Evolutionary conservation across 2,888 invertebrate genomes (phyloP), one percentile per base, ranked within the genome.

Genomic region (Holacanthella duospinosa): DNA sequence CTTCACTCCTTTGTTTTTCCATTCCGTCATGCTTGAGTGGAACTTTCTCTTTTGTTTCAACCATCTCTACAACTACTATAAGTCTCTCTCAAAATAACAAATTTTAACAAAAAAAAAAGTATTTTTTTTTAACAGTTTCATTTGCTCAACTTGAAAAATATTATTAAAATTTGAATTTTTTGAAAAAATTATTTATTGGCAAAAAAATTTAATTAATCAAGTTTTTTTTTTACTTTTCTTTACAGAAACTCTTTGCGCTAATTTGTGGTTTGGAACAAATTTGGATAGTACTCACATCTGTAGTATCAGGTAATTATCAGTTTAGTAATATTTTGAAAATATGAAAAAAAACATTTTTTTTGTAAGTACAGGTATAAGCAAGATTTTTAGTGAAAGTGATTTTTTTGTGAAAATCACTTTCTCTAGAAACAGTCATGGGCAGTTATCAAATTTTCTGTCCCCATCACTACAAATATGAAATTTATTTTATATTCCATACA

Each of bases 201-300:
- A 24, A 53, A n/a, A 43, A 43, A 12, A 12, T 43, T 43, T 43
- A 16, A 54, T 54, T 54, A 26, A 43, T 53, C 19, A 9, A 58
- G 4, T 53, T 36, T 44, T 55, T 54, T n/a, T 29, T 67, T 59
- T 62, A 25, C 24, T 57, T 61, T 44, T 63, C 43, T 63, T 65
- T 68, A 1, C 65, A 72, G 72, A 71, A 62, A 64, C 63, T 68
- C 28, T 60, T 69, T 16, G 67, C 64, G 24, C 59, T 67, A 2
- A 60, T 69, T 54, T 71, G 67, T 61, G 72, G 72, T 43, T 61
- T 72, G 12, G 69, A 72, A 59, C 72, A 71, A 61, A 66, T 72
- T 59, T 70, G 68, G 70, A 67, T 71, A 57, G 68, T 71, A 55
- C 70, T 72, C 57, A 68, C 71, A 36, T 69, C 71, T 43, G 71